Conservation (phyloP, 2,888 invertebrate species). For the Venusia cambrica region DNA sequence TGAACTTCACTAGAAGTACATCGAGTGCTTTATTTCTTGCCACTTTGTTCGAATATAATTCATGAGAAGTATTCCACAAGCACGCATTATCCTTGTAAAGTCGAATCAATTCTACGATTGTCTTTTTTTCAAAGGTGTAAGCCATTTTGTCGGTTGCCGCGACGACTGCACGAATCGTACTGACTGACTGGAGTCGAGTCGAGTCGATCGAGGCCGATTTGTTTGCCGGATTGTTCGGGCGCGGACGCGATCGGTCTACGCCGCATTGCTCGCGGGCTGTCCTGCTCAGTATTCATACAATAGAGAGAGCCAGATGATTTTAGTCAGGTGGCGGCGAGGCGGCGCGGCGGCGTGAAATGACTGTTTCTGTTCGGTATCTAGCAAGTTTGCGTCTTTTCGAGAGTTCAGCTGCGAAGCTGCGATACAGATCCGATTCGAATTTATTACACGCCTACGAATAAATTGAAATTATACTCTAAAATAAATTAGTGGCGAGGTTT, state of each 20-base stretch:
- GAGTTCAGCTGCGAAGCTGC: too few relatives aligned
- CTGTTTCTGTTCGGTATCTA: too few relatives aligned
- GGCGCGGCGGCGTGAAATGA: too few relatives aligned
- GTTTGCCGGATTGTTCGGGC: slow-evolving; percentile 11
- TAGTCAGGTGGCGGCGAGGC: too few relatives aligned
- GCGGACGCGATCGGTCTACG: slow-evolving; percentile 6
- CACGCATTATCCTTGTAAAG: slow-evolving; percentile 9
- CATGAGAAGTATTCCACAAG: slow-evolving; percentile 34
- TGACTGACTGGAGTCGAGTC: too few relatives aligned
- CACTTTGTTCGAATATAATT: slow-evolving; percentile 23
- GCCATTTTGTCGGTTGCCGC: slow-evolving; percentile 5
- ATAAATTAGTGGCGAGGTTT: too few relatives aligned
- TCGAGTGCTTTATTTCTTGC: slow-evolving; percentile 9
- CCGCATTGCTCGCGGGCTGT: slow-evolving; percentile 3
- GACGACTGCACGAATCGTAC: slow-evolving; percentile 21
- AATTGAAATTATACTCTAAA: too few relatives aligned
- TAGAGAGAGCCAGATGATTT: slow-evolving; percentile 4
- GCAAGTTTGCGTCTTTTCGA: too few relatives aligned
- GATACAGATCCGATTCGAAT: too few relatives aligned
- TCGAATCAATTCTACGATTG: slow-evolving; percentile 1
- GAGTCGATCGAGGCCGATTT: slow-evolving; percentile 11
- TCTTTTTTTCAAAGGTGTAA: slow-evolving; percentile 7
- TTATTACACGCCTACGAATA: too few relatives aligned
- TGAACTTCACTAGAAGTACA: slow-evolving; percentile 12
- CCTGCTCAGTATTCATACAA: neutral